phyloP scores from a whole-genome alignment of 2,113 vertebrate species.

The Nerophis ophidion region DNA sequence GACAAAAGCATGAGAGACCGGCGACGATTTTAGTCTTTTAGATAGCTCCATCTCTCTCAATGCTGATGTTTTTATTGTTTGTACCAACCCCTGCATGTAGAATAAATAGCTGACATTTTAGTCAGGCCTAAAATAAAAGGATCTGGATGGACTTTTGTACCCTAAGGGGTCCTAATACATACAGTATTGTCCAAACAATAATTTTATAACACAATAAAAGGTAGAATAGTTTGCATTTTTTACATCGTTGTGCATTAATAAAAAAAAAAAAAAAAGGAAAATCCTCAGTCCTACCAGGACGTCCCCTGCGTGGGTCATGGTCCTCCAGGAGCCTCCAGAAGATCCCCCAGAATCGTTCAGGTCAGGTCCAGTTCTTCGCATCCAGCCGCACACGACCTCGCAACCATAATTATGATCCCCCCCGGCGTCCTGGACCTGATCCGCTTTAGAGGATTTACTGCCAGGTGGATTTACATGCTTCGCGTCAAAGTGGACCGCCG shows the following conservation, averaged over 20 bases:
- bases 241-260: not conserved
- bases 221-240: not conserved
- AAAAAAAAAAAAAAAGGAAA: not conserved
- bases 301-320: slow-evolving; percentile 34
- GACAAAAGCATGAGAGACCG: too few relatives aligned
- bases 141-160: too few relatives aligned
- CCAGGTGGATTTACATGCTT: not conserved
- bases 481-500: too few relatives aligned
- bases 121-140: too few relatives aligned
- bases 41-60: too few relatives aligned
- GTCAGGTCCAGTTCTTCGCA: slow-evolving; percentile 1
- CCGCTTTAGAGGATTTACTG: slow-evolving; percentile 73
- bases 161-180: too few relatives aligned
- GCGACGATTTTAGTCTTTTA: too few relatives aligned
- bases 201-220: not conserved
- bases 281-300: slow-evolving; percentile 44
- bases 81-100: too few relatives aligned
- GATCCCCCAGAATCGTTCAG: not conserved
- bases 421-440: slow-evolving; percentile 60
- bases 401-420: slow-evolving; percentile 7
- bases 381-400: not conserved
- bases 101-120: too few relatives aligned
- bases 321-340: not conserved
- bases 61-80: too few relatives aligned
- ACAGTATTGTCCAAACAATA: too few relatives aligned